Evolutionary conservation across 92 coral and sea anemone species (phyloP).

Genomic region (Paragorgia papillata): DNA sequence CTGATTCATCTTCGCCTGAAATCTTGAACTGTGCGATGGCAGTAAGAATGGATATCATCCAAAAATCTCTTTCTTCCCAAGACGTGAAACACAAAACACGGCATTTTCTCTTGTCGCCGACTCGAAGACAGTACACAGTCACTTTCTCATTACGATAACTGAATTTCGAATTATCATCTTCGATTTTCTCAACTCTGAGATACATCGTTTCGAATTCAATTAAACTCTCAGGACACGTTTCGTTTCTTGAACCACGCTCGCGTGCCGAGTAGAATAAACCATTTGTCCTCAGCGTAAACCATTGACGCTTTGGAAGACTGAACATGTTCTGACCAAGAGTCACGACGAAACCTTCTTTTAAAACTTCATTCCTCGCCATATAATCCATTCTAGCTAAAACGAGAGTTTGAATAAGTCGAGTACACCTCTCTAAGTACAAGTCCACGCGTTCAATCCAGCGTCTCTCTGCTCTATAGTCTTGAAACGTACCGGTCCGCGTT

Average conservation of each 20-base stretch:
- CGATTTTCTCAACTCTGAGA: conserved; percentile 25
- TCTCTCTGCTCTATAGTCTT: too few species aligned
- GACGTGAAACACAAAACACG: conserved; percentile 28
- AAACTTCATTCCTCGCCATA: not conserved
- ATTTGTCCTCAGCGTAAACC: conserved; percentile 23
- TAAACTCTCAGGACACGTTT: conserved; percentile 1
- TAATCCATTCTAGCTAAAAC: not conserved
- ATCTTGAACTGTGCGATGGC: conserved; percentile 43
- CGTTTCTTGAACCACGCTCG: conserved; percentile 1
- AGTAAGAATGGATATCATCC: conserved; percentile 29
- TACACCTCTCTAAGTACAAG: too few species aligned
- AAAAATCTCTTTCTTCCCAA: conserved; percentile 43
- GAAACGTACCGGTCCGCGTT: too few species aligned
- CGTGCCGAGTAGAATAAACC: conserved; percentile 34
- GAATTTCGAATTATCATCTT: conserved; percentile 16
- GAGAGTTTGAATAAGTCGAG: too few species aligned
- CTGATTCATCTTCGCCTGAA: not conserved
- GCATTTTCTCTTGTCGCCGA: conserved; percentile 38
- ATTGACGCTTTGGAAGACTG: conserved; percentile 26
- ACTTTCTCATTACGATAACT: conserved; percentile 6
- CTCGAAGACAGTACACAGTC: conserved; percentile 37
- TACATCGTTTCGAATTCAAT: conserved; percentile 36
- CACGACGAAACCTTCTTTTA: conserved; percentile 28
- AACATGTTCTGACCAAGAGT: conserved; percentile 37
- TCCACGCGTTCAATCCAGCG: too few species aligned